A percentile compares a stretch with the other conserved stretches of the same genome.
phyloP scores from a whole-genome alignment of 2,797 vertebrate genomes.

The Zalophus californianus region DNA sequence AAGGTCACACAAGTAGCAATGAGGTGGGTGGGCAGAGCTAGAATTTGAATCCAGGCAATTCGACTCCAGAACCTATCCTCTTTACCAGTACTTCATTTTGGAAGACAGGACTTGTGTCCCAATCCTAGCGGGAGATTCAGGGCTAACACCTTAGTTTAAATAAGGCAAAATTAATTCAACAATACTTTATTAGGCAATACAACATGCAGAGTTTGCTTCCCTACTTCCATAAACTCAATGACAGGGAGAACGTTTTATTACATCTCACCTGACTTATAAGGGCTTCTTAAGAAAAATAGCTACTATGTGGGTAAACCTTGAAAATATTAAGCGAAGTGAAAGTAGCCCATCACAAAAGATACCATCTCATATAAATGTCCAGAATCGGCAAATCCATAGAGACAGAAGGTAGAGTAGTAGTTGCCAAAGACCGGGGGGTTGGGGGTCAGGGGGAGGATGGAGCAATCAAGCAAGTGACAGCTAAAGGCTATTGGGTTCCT shows the following conservation, averaged over 20 bases:
- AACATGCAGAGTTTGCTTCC: neutral
- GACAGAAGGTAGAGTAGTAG: neutral
- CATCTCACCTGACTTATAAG: neutral
- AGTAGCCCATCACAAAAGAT: neutral
- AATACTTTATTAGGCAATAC: neutral
- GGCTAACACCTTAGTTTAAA: neutral
- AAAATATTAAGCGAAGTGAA: neutral
- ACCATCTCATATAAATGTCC: neutral
- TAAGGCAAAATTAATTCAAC: slow-evolving; percentile 6
- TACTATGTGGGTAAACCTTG: neutral
- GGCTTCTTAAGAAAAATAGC: neutral
- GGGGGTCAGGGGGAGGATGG: neutral
- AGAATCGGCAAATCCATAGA: neutral
- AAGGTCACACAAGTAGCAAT: neutral
- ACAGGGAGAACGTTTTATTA: neutral
- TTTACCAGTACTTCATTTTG: neutral
- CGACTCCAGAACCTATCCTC: neutral
- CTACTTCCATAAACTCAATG: neutral
- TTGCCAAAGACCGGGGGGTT: neutral
- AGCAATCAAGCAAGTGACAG: no score
- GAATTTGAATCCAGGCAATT: neutral
- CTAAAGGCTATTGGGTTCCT: neutral
- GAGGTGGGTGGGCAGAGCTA: neutral
- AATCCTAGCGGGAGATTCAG: neutral
- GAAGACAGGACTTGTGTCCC: neutral